phyloP scores from a whole-genome alignment of 2,797 vertebrate genomes.

The Meriones psammophilus region DNA sequence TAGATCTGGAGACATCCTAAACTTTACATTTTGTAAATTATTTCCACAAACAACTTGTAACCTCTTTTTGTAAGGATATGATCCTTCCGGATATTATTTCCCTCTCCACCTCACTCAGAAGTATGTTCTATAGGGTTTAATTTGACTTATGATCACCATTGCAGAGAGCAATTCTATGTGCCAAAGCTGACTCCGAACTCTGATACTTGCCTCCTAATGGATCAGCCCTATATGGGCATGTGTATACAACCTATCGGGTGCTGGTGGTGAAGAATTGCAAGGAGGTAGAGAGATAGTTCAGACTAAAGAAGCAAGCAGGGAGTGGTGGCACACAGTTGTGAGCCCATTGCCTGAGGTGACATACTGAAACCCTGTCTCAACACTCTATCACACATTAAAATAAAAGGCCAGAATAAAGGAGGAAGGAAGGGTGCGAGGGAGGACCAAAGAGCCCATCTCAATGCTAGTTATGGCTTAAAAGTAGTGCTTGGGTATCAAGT shows the following conservation, averaged over 20 bases:
- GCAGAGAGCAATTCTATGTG: neutral
- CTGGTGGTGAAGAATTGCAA: neutral
- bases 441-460: neutral
- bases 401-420: neutral
- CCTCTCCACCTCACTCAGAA: neutral
- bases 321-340: too few relatives aligned
- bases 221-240: neutral
- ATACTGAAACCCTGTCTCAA: neutral
- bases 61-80: neutral
- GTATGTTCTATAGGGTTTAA: neutral
- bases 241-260: accelerated
- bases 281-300: neutral
- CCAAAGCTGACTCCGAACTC: neutral
- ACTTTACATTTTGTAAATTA: neutral
- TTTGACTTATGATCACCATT: neutral
- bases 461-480: neutral
- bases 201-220: neutral
- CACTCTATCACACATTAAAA: neutral
- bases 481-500: neutral
- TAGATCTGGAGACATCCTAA: neutral
- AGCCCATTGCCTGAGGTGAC: neutral
- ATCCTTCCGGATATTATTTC: neutral
- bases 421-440: too few relatives aligned
- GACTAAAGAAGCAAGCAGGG: neutral
- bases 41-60: neutral